Percentiles rank a stretch among this genome's conserved stretches.
These are phyloP conservation scores for Terrapene triunguis DNA, from an alignment of 2,113 vertebrate species.

Conservation along the genomic window DNA sequence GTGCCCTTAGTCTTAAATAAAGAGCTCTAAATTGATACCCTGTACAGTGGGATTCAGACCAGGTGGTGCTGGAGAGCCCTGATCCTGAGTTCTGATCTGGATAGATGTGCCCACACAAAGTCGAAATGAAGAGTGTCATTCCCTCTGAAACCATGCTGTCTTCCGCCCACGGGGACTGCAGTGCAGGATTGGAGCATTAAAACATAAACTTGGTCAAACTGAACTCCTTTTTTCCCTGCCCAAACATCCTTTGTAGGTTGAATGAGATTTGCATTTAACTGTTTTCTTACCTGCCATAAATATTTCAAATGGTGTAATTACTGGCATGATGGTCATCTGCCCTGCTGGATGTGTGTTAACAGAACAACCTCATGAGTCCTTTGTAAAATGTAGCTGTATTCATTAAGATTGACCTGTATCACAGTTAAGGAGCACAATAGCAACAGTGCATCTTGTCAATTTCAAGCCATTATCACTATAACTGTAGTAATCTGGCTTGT, in stretches of 20 bases:
- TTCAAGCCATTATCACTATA: background rate
- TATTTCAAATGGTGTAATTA: background rate
- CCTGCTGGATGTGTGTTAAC: fast-evolving
- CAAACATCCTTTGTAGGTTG: fast-evolving
- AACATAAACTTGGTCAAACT: background rate
- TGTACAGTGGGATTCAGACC: background rate
- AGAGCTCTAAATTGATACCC: fast-evolving
- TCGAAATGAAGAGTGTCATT: background rate
- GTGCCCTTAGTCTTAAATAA: background rate
- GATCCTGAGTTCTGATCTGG: background rate
- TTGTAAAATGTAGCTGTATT: background rate
- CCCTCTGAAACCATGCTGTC: background rate
- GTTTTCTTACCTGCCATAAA: background rate
- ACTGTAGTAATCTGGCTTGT: background rate
- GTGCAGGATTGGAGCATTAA: background rate
- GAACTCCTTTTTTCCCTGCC: background rate
- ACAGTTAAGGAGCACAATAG: background rate
- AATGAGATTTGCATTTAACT: background rate
- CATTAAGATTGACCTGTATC: background rate
- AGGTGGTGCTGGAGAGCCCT: background rate
- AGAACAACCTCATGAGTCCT: fast-evolving
- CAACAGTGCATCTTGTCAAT: fast-evolving
- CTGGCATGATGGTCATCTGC: background rate
- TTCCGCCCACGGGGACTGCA: background rate
- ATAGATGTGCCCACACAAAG: background rate